Evolutionary conservation across 2,888 invertebrate species (phyloP), one percentile per base, ranked within the genome.

Genomic region (Archips xylosteana): DNA sequence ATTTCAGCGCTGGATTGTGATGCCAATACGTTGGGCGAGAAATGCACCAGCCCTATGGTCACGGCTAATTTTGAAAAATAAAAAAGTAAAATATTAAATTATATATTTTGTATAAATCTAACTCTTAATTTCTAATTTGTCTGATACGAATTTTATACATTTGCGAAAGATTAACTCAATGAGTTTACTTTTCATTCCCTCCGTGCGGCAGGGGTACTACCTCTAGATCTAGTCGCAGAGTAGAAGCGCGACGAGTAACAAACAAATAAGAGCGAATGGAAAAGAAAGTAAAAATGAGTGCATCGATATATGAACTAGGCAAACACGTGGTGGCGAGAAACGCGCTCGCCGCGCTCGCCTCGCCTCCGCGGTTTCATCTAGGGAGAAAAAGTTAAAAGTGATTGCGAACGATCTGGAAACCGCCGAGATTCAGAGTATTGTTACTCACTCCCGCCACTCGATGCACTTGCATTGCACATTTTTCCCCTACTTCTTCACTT

Each of bases 261-360:
- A 90, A 87, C 84, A 80, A 87, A 89, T 81, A 92, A 92, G 91
- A 92, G 93, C 91, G 93, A 93, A 90, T 88, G 91, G 91, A 92
- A 92, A 92, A 91, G 94, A 94, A 94, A 94, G 94, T 94, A 94
- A 94, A 93, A 94, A 92, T 93, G 91, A 92, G 89, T 89, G 88
- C 92, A 91, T 87, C 84, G 89, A 87, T 90, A 91, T 87, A 89
- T 90, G 90, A 92, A 91, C 88, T 90, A 90, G 90, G 90, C 87
- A 86, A 89, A 88, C 91, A 85, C 87, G 89, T 86, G 86, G 83
- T 83, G 82, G 80, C 79, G 87, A 90, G 90, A 88, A 89, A 89
- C 84, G 89, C 86, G 86, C 85, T 89, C 86, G 86, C 85, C 83
- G 34, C 65, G 65, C 51, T 47, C 83, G 85, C 89, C 87, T 84